Base-by-base conservation (phyloP, 2,113 vertebrate species). In the Saccopteryx leptura region DNA sequence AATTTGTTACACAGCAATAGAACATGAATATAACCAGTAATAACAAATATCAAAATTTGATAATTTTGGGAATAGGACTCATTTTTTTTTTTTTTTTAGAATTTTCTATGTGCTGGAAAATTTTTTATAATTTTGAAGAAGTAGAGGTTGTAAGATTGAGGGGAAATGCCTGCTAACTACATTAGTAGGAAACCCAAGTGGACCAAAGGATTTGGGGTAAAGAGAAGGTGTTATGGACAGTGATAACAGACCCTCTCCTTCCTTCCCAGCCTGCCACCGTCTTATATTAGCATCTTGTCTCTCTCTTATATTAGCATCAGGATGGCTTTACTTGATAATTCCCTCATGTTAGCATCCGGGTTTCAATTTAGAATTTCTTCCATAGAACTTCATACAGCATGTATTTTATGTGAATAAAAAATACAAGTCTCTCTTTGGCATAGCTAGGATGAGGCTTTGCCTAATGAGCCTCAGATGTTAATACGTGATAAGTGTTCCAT, bases 381-480 rank as follows among this genome's bases (percentile, higher is more conserved):
- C 74, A 19, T 79, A 28, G 33, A 17, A n/a, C 52, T 69, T 88
- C 65, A 85, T 56, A 61, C 17, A 5, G 3, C 2, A 56, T 58
- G 9, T 26, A 65, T 28, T 24, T 46, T 72, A 28, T 50, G 15
- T 80, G 24, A 5, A 7, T 4, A 7, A 66, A 76, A 85, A 90
- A 52, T 60, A 11, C 23, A 83, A 91, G 4, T 83, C 4, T 82
- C 13, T 78, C 26, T 82, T 93, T 83, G 75, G 10, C 61, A 91
- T 95, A 71, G 12, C 56, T 83, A 50, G 18, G 84, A 33, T 72
- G 33, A 92, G 28, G 13, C 4, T 12, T 54, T 81, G 26, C 48
- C 28, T 84, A 66, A 83, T 96, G 81, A 56, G 54, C 50, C 46
- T 94, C 52, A 74, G 11, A 86, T 95, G 93, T 93, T 86, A 94